These are phyloP conservation scores for Limanda limanda DNA, from an alignment of 2,113 vertebrate species.

Conservation along the genomic window DNA sequence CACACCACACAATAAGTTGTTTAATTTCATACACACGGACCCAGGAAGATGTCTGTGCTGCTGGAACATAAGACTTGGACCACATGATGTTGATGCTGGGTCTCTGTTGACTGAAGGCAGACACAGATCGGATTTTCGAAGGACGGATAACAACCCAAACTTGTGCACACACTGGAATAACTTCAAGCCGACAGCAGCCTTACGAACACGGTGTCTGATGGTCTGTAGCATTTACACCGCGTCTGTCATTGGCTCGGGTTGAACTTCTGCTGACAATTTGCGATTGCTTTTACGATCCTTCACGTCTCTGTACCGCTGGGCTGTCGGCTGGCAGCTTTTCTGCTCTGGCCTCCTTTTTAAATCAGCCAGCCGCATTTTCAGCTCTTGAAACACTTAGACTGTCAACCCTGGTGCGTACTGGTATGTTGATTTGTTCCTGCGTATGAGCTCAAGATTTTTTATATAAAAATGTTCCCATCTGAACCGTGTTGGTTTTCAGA, in stretches of 20 bases:
- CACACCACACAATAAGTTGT: too few species aligned
- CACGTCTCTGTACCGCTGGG: background rate
- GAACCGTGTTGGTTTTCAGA: background rate
- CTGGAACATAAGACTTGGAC: background rate
- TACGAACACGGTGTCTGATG: too few species aligned
- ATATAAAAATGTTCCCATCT: background rate
- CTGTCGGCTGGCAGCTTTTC: conserved; percentile 1
- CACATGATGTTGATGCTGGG: background rate
- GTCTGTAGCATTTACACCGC: too few species aligned
- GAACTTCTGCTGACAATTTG: conserved; percentile 8
- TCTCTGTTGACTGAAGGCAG: background rate
- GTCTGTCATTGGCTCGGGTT: background rate
- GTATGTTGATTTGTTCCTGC: background rate
- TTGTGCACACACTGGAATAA: background rate
- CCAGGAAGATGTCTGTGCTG: background rate
- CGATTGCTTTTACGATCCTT: conserved; percentile 7
- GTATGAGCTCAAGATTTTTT: background rate
- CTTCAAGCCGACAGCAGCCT: background rate
- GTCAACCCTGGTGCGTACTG: background rate
- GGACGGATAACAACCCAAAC: background rate
- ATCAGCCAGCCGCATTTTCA: conserved; percentile 7
- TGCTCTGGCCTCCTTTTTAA: background rate
- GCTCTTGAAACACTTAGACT: conserved; percentile 11
- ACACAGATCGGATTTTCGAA: background rate
- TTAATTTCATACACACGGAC: too few species aligned